Conservation (phyloP, 2,888 invertebrate genomes). For the Xestia c-nigrum region DNA sequence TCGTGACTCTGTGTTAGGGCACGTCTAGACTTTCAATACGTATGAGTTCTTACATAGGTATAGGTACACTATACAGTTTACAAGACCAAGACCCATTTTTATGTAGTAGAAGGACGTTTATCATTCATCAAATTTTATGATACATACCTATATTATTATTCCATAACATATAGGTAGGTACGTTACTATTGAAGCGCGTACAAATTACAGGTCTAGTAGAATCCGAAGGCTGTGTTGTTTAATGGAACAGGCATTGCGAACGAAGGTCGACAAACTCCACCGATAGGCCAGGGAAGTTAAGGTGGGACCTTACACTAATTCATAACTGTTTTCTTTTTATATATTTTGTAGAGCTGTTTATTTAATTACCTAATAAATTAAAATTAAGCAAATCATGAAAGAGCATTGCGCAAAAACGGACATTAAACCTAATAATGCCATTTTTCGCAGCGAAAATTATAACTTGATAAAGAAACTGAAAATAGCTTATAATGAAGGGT, state of each 20-base stretch:
- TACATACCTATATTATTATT: neutral
- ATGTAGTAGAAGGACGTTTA: conserved; percentile 1
- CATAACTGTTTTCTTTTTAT: no score
- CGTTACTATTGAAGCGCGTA: neutral
- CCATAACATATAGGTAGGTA: neutral
- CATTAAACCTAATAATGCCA: no score
- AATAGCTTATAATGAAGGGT: no score
- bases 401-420: no score
- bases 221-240: conserved; percentile 62
- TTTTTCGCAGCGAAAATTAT: no score
- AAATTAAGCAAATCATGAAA: no score
- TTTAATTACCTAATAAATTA: no score
- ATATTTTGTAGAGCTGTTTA: no score
- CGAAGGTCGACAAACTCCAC: conserved; percentile 83
- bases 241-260: conserved; percentile 74
- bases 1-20: conserved; percentile 6
- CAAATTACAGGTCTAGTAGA: conserved; percentile 65
- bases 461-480: no score
- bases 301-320: no score
- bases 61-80: neutral
- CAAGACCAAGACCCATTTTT: neutral
- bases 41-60: neutral
- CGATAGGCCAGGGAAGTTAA: no score
- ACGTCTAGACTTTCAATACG: neutral
- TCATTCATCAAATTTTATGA: conserved; percentile 12